Conservation (phyloP, 2,888 invertebrate genomes). For the Drosophila phalerata region DNA sequence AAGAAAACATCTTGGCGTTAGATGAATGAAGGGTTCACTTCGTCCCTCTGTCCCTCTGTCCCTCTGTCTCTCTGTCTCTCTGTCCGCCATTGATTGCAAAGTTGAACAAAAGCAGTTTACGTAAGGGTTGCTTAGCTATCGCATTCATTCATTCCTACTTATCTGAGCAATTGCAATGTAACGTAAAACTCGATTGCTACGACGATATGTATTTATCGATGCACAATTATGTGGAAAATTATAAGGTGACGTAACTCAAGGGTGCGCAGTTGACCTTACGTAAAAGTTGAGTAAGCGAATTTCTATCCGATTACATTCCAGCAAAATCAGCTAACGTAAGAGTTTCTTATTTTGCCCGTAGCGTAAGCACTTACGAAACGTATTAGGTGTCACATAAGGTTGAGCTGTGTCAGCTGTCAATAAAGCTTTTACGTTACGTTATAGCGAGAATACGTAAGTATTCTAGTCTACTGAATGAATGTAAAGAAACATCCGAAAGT, state of each 20-base stretch:
- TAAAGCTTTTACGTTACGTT: neutral
- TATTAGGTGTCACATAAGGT: neutral
- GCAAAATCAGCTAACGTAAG: neutral
- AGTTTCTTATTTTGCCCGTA: neutral
- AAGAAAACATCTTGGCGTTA: constrained; percentile 8
- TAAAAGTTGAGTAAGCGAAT: neutral
- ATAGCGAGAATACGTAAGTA: neutral
- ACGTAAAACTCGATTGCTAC: neutral
- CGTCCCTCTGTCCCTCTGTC: neutral
- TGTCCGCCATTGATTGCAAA: neutral
- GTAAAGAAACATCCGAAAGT: too few species aligned
- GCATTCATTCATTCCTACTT: constrained; percentile 2
- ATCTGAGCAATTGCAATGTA: neutral
- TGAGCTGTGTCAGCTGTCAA: too few species aligned
- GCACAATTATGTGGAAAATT: neutral
- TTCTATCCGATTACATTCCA: neutral
- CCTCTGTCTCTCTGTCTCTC: too few species aligned
- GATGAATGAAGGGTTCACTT: constrained; percentile 4
- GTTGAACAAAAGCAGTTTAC: constrained; percentile 16
- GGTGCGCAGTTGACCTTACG: neutral
- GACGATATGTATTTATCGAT: neutral
- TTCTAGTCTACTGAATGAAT: too few species aligned
- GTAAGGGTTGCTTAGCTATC: constrained; percentile 16
- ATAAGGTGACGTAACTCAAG: neutral
- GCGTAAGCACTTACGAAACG: neutral